Evolutionary conservation across 2,797 vertebrate species (phyloP).

Genomic region (Cephalopachus bancanus): DNA sequence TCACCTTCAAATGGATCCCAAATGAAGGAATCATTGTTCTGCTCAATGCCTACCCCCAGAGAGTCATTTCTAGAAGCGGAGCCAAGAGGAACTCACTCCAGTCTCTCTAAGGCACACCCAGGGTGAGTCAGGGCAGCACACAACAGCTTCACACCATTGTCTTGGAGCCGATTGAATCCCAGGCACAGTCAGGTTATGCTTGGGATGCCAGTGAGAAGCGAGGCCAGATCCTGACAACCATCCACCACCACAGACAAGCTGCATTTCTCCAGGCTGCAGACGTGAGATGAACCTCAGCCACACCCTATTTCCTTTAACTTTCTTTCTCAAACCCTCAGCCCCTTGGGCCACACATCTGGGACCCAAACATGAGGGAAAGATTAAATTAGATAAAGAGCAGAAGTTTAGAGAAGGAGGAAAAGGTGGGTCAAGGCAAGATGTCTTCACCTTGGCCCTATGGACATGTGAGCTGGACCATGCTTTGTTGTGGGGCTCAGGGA

Average conservation of each 20-base stretch:
- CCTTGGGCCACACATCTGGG: not conserved
- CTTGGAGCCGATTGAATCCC: not conserved
- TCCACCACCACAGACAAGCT: fast-evolving
- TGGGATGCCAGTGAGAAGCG: not conserved
- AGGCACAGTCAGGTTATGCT: not conserved
- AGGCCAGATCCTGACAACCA: not conserved
- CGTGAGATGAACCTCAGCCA: fast-evolving
- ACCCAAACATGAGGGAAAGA: not conserved
- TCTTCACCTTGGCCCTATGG: not conserved
- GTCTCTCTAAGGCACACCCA: not conserved
- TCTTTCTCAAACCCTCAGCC: not conserved
- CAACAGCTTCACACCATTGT: fast-evolving
- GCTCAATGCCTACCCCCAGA: fast-evolving
- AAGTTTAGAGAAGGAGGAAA: not conserved
- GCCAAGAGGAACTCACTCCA: conserved; percentile 10
- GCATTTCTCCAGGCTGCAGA: conserved; percentile 64
- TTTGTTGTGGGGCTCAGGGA: fast-evolving
- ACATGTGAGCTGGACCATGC: not conserved
- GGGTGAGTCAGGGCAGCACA: not conserved
- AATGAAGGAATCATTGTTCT: too few relatives aligned
- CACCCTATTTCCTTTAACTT: fast-evolving
- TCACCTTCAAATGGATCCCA: not conserved
- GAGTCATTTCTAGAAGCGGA: fast-evolving
- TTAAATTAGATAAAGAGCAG: not conserved
- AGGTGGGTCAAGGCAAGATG: too few relatives aligned